These are phyloP conservation scores for Monochamus saltuarius DNA, from an alignment of 1,140 invertebrate genomes.

Conservation along the genomic window DNA sequence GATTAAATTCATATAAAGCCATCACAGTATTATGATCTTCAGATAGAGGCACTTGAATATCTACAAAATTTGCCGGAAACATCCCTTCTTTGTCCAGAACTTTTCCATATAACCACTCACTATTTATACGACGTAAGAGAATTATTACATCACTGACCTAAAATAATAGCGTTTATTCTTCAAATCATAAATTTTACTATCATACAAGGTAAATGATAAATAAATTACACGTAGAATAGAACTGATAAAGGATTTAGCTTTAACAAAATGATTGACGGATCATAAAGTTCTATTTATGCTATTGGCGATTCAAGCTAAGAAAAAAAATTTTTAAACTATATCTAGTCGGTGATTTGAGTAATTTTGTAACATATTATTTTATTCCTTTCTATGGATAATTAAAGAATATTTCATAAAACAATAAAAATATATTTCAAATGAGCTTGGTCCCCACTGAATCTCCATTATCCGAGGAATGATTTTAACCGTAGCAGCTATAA, in stretches of 20 bases:
- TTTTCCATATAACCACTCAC: conserved; percentile 74
- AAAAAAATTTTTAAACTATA: background rate
- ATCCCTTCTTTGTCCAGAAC: conserved; percentile 68
- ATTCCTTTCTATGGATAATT: background rate
- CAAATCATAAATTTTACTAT: background rate
- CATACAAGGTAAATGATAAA: background rate
- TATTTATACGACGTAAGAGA: conserved; percentile 67
- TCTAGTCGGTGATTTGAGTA: background rate
- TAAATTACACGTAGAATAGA: background rate
- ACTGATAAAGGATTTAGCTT: background rate
- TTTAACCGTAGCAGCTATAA: no score
- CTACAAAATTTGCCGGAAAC: conserved; percentile 78
- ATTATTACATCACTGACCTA: conserved; percentile 72
- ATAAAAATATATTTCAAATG: no score
- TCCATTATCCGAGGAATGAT: no score
- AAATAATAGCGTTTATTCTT: conserved; percentile 36
- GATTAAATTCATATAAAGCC: conserved; percentile 56
- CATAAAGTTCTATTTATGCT: background rate
- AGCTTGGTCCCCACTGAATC: no score
- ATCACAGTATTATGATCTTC: conserved; percentile 49
- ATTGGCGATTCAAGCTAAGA: background rate
- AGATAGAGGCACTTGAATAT: conserved; percentile 71
- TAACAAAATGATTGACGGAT: background rate
- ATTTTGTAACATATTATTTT: background rate
- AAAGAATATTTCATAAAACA: conserved; percentile 1